These are phyloP conservation scores for Euplagia quadripunctaria DNA, from an alignment of 2,888 invertebrate species.

Conservation along the genomic window DNA sequence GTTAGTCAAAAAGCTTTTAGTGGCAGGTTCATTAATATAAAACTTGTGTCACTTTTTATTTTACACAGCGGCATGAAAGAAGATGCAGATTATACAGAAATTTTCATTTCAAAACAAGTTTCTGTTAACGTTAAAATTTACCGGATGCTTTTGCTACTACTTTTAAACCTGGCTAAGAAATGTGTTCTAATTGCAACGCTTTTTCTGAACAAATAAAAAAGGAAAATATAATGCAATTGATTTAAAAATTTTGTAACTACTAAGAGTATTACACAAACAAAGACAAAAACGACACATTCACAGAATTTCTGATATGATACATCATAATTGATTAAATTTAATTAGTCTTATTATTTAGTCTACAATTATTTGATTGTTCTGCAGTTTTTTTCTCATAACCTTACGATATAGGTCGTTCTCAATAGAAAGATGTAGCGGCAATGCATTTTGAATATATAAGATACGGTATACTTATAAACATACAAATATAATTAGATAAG, in stretches of 20 bases:
- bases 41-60: slow-evolving; percentile 23
- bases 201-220: background rate
- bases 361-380: too few relatives aligned
- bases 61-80: slow-evolving; percentile 15
- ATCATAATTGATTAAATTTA: too few relatives aligned
- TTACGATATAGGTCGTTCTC: too few relatives aligned
- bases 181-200: background rate
- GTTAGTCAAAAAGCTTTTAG: slow-evolving; percentile 12
- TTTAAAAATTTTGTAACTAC: background rate
- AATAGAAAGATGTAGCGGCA: too few relatives aligned
- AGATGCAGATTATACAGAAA: slow-evolving; percentile 12
- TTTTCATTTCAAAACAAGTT: slow-evolving; percentile 23
- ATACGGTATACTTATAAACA: too few relatives aligned
- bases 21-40: slow-evolving; percentile 16
- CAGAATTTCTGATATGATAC: background rate
- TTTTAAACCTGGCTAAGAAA: background rate
- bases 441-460: too few relatives aligned
- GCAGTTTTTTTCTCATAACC: too few relatives aligned
- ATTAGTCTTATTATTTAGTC: too few relatives aligned
- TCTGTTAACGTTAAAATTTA: slow-evolving; percentile 22
- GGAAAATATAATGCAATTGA: background rate
- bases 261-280: background rate
- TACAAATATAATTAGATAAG: too few relatives aligned
- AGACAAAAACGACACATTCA: background rate
- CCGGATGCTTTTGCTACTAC: slow-evolving; percentile 12